Base-by-base conservation (phyloP, 1,140 invertebrate genomes). In the Drosophila truncata region DNA sequence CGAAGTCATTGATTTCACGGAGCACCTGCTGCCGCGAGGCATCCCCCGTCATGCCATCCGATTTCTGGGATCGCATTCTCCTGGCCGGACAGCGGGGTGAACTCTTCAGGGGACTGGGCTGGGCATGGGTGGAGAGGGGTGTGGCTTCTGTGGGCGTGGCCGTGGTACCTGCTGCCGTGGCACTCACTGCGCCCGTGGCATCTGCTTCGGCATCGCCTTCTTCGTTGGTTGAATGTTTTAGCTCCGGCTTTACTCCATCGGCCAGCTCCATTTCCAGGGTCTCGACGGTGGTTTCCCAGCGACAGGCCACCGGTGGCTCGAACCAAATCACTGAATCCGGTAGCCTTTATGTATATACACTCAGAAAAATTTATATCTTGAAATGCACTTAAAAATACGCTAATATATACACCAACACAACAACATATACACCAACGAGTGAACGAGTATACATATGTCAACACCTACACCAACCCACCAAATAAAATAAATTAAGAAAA, bases 321-420 rank as follows among this genome's bases (percentile, higher is more conserved):
- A 97, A 95, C 96, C 97, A 97, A 61, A 97, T 94, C 9, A 97
- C 95, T 7, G 95, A 95, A 16, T 95, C 95, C 0, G 97, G 96
- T 20, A 97, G 93, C 44, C 91, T 92, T 11, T 23, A 2, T 3
- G 9, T n/a, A 37, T 3, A 29, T 29, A 29, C 27, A 29, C 7
- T 29, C 6, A 29, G 6, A 29, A 29, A 29, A 29, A 29, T 29
- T 29, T 29, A 8, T 29, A 29, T 29, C 27, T 29, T 29, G 8
- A 29, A 8, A 8, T 29, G 27, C 27, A 29, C 27, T 29, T 29
- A 29, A 8, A 29, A 29, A 29, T 7, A 8, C 6, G 7, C 1
- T 8, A 29, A 29, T 7, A 8, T 29, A 0, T 29, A 29, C 27
- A 8, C 6, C n/a, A n/a, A n/a, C n/a, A n/a, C n/a, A n/a, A n/a